These are phyloP conservation scores for Thymelicus sylvestris DNA, from an alignment of 2,888 invertebrate species.

Conservation along the genomic window DNA sequence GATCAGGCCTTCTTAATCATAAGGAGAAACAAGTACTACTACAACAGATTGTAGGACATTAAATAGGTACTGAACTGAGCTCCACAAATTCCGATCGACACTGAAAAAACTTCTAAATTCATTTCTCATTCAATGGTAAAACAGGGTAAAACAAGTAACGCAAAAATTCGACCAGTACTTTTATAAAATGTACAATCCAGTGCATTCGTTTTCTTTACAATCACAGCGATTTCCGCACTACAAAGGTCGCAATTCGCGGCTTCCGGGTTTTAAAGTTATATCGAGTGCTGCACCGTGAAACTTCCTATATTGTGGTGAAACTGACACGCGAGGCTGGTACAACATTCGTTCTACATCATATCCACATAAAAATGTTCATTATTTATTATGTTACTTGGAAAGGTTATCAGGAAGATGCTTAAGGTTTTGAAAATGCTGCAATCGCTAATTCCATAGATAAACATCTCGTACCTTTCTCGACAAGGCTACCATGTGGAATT, in stretches of 20 bases:
- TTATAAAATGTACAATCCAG: slow-evolving; percentile 10
- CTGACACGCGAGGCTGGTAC: neutral
- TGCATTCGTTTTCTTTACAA: neutral
- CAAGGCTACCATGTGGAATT: too few species aligned
- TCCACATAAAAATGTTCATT: neutral
- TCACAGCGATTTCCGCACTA: slow-evolving; percentile 1
- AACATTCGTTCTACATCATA: neutral
- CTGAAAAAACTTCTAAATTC: neutral
- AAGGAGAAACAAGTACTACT: too few species aligned
- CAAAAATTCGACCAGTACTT: neutral
- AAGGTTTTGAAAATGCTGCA: neutral
- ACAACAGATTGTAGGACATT: too few species aligned
- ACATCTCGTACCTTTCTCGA: too few species aligned
- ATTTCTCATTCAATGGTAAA: slow-evolving; percentile 3
- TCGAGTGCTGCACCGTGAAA: neutral
- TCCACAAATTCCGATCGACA: too few species aligned
- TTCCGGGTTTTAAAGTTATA: slow-evolving; percentile 4
- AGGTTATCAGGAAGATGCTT: neutral
- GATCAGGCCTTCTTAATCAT: too few species aligned
- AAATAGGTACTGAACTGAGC: too few species aligned
- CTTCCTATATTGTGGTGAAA: too few species aligned
- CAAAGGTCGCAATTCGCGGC: slow-evolving; percentile 4
- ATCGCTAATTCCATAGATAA: too few species aligned
- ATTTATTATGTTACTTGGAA: neutral
- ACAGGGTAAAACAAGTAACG: neutral